These are phyloP conservation scores for Cantharis lateralis DNA, from an alignment of 2,888 invertebrate species.

Conservation along the genomic window DNA sequence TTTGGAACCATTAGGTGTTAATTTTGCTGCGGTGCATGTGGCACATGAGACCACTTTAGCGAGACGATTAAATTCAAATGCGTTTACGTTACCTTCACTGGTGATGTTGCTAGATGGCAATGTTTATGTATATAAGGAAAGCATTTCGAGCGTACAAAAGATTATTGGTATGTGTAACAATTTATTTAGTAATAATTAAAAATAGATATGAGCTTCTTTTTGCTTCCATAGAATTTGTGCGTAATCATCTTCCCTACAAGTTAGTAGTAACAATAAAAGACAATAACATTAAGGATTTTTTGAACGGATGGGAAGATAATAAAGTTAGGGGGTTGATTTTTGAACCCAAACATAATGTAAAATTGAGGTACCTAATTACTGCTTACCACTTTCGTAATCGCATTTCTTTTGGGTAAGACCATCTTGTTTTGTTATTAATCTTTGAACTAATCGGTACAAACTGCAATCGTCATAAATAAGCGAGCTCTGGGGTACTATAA, in stretches of 20 bases:
- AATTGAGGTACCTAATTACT: slow-evolving; percentile 84
- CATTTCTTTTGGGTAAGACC: slow-evolving; percentile 81
- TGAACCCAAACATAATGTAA: slow-evolving; percentile 74
- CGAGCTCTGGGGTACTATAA: no score
- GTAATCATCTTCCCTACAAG: slow-evolving; percentile 84
- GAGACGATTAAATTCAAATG: slow-evolving; percentile 76
- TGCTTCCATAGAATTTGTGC: slow-evolving; percentile 73
- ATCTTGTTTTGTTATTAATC: background rate
- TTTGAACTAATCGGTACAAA: no score
- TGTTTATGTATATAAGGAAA: slow-evolving; percentile 81
- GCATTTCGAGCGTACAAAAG: slow-evolving; percentile 76
- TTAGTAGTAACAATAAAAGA: slow-evolving; percentile 74
- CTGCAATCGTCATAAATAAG: no score
- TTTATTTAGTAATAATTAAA: background rate
- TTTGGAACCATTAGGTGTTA: slow-evolving; percentile 81
- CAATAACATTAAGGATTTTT: slow-evolving; percentile 74
- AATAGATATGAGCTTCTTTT: slow-evolving; percentile 29
- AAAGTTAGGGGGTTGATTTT: slow-evolving; percentile 88
- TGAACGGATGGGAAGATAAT: slow-evolving; percentile 91
- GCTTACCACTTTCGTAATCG: slow-evolving; percentile 86
- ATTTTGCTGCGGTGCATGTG: slow-evolving; percentile 82
- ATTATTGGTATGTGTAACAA: slow-evolving; percentile 67
- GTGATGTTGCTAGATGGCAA: slow-evolving; percentile 83
- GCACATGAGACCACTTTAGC: slow-evolving; percentile 80
- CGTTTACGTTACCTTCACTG: slow-evolving; percentile 73